These are phyloP conservation scores for Gymnorhina tibicen DNA, from an alignment of 2,113 vertebrate species.

Conservation along the genomic window DNA sequence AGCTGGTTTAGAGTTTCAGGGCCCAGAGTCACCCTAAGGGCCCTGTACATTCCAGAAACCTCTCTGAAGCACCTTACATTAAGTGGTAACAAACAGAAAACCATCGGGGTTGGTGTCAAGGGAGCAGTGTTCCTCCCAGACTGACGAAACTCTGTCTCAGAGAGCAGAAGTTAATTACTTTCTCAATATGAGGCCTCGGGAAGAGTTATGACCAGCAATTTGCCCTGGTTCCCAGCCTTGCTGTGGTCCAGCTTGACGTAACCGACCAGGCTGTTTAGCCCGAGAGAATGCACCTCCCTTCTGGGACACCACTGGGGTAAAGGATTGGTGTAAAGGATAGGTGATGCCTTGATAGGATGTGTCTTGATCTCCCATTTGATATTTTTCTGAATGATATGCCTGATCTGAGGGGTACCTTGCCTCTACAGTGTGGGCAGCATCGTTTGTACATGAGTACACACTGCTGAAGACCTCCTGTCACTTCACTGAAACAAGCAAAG, in stretches of 20 bases:
- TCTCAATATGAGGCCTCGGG: not conserved
- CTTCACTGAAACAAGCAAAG: not conserved
- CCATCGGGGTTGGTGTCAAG: not conserved
- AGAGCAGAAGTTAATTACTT: not conserved
- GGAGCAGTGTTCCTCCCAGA: not conserved
- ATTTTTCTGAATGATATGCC: not conserved
- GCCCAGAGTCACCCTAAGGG: not conserved
- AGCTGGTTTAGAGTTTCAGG: slow-evolving; percentile 29
- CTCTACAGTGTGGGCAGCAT: not conserved
- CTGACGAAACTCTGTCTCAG: not conserved
- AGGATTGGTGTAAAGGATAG: not conserved
- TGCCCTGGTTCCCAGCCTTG: not conserved
- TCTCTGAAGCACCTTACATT: not conserved
- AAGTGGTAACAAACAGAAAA: not conserved
- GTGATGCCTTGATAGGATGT: not conserved
- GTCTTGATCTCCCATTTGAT: not conserved
- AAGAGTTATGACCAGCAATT: not conserved
- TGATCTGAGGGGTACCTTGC: not conserved
- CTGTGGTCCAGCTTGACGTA: not conserved
- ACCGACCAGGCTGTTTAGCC: not conserved
- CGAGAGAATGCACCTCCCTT: not conserved
- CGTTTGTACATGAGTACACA: rapidly evolving
- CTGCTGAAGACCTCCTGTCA: not conserved
- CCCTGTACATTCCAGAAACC: not conserved
- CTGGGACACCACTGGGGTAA: not conserved